Evolutionary conservation across 2,797 vertebrate species (phyloP).

Genomic region (Cuculus canorus): DNA sequence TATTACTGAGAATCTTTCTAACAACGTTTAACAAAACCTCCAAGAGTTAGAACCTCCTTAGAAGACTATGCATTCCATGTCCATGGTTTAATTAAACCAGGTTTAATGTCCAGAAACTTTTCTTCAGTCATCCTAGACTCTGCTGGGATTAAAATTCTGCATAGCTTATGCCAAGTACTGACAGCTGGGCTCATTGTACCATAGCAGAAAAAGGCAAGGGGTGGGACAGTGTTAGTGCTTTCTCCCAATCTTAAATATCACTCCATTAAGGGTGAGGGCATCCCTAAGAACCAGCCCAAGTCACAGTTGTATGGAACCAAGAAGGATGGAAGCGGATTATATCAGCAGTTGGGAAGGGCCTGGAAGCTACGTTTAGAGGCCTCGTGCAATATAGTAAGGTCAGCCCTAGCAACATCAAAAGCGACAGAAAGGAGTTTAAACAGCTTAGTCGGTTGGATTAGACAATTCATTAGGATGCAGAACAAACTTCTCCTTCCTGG

Average conservation of each 20-base stretch:
- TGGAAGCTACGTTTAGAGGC: slow-evolving; percentile 34
- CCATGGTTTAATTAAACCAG: not conserved
- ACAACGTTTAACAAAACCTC: not conserved
- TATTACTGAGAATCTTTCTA: not conserved
- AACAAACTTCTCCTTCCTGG: slow-evolving; percentile 16
- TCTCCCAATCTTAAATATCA: not conserved
- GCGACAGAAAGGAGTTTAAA: slow-evolving; percentile 51
- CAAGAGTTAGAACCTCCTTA: not conserved
- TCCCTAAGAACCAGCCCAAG: not conserved
- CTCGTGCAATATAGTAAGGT: not conserved
- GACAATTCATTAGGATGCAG: slow-evolving; percentile 77
- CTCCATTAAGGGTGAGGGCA: not conserved
- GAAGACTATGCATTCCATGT: not conserved
- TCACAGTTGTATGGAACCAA: not conserved
- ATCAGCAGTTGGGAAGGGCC: not conserved
- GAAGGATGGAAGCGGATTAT: not conserved
- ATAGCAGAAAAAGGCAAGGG: not conserved
- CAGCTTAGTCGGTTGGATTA: slow-evolving; percentile 42
- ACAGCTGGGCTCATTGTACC: not conserved
- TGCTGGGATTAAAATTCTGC: not conserved
- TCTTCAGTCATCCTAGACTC: not conserved
- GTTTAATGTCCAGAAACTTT: not conserved
- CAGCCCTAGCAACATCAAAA: slow-evolving; percentile 48
- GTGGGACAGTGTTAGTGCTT: not conserved
- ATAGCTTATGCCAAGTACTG: not conserved